Evolutionary conservation across 2,888 invertebrate genomes (phyloP), one percentile per base, ranked within the genome.

Genomic region (Leuctra nigra): DNA sequence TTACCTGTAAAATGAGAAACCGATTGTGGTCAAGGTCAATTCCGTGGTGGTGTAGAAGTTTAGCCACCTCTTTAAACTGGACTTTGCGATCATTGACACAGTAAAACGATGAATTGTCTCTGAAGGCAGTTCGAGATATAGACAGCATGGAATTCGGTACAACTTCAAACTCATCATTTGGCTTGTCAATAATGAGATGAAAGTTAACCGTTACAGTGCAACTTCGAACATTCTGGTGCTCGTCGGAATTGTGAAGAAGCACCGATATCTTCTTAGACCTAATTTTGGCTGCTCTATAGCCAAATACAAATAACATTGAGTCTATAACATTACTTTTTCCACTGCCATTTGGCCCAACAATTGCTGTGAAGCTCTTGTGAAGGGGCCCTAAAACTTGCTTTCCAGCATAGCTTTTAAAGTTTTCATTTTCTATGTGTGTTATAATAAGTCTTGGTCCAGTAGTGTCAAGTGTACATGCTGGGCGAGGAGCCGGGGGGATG

Each of bases 251-350:
- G 70, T 99, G 99, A 57, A 99, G 83, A 2, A 99, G 74, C 0
- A 89, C 89, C 0, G 91, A 89, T 1, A 99, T 80, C 70, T 98
- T 99, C 74, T 97, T 97, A 0, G 95, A 92, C 22, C 99, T 82
- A 61, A 99, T 95, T 74, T 95, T 97, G 46, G 86, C 83, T 0
- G 98, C 95, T 66, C 97, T 79, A 70, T 93, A 98, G 1, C 99
- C 99, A 76, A 99, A 99, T 0, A 99, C 99, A 77, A 99, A 99
- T 61, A 99, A 76, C 89, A 99, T 91, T 0, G 99, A 93, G 73
- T 99, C 99, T 65, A 99, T 99, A 0, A 98, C 95, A 71, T 99
- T 99, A 65, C 96, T 96, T 71, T 99, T 99, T 0, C 99, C 99
- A 71, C 95, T 97, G 22, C 99, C 99, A 73, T 99, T 99, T 0